Evolutionary conservation across 2,888 invertebrate genomes (phyloP).

Genomic region (Byasa hedistus): DNA sequence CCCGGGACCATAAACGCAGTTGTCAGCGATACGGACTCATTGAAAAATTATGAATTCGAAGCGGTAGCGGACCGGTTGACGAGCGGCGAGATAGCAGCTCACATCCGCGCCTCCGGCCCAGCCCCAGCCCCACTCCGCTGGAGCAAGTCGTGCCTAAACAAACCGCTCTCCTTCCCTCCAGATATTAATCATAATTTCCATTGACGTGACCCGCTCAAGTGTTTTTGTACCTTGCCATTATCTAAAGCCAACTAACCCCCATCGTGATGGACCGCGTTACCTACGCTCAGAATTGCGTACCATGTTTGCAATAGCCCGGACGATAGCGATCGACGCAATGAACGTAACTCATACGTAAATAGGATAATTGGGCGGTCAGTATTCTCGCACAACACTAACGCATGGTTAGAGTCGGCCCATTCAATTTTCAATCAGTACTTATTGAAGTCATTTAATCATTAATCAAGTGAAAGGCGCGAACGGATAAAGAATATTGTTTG

Average conservation of each 20-base stretch:
- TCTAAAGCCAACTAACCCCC: constrained; percentile 46
- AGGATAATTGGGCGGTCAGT: constrained; percentile 57
- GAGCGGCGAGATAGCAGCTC: constrained; percentile 59
- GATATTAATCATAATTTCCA: constrained; percentile 77
- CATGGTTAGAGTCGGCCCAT: constrained; percentile 34
- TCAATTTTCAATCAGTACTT: constrained; percentile 39
- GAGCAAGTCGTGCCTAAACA: constrained; percentile 40
- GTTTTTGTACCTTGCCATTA: constrained; percentile 71
- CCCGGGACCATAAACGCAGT: constrained; percentile 62
- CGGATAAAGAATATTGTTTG: constrained; percentile 39
- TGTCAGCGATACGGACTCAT: constrained; percentile 70
- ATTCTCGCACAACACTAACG: constrained; percentile 49
- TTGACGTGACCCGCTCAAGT: constrained; percentile 69
- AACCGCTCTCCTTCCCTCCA: constrained; percentile 51
- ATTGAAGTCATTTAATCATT: constrained; percentile 39
- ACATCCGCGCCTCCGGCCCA: constrained; percentile 53
- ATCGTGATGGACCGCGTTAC: constrained; percentile 41
- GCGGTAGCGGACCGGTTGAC: constrained; percentile 49
- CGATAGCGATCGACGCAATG: constrained; percentile 43
- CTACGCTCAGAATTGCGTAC: constrained; percentile 39
- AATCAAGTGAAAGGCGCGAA: constrained; percentile 39
- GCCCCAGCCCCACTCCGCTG: constrained; percentile 33
- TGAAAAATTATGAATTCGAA: constrained; percentile 66
- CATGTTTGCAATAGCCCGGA: constrained; percentile 33
- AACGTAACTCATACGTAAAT: constrained; percentile 51